Conservation (phyloP, 2,888 invertebrate genomes). For the Hirtodrosophila confusa region DNA sequence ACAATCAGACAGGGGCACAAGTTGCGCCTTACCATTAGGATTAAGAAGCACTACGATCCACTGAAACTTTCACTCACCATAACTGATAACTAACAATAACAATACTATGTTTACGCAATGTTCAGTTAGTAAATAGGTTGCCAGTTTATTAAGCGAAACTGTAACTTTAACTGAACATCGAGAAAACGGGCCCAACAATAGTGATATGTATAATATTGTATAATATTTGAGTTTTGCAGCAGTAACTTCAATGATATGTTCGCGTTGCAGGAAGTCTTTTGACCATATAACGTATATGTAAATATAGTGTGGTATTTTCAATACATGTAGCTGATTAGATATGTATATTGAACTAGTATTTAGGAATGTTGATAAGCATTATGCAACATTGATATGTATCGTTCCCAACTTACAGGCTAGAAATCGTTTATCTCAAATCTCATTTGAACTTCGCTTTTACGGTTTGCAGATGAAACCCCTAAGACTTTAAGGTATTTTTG, state of each 20-base stretch:
- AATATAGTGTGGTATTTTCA: constrained; percentile 9
- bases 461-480: constrained; percentile 16
- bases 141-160: no score
- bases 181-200: constrained; percentile 33
- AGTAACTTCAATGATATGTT: constrained; percentile 82
- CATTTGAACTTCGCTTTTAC: constrained; percentile 11
- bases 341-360: constrained; percentile 47
- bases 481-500: constrained; percentile 1
- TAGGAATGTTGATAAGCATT: constrained; percentile 61
- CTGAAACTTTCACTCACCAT: constrained; percentile 9
- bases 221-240: constrained; percentile 61
- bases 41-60: constrained; percentile 46
- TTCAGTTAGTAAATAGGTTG: constrained; percentile 1
- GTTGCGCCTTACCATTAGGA: constrained; percentile 18
- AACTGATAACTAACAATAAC: constrained; percentile 41
- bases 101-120: constrained; percentile 27
- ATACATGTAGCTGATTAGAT: constrained; percentile 35
- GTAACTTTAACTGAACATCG: constrained; percentile 1
- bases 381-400: constrained; percentile 75
- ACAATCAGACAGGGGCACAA: constrained; percentile 55
- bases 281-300: constrained; percentile 51
- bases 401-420: constrained; percentile 68
- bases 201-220: constrained; percentile 35
- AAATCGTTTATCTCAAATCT: constrained; percentile 21
- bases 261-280: constrained; percentile 83